Evolutionary conservation across 2,113 vertebrate genomes (phyloP), one percentile per base, ranked within the genome.

Genomic region (Bombycilla garrulus): DNA sequence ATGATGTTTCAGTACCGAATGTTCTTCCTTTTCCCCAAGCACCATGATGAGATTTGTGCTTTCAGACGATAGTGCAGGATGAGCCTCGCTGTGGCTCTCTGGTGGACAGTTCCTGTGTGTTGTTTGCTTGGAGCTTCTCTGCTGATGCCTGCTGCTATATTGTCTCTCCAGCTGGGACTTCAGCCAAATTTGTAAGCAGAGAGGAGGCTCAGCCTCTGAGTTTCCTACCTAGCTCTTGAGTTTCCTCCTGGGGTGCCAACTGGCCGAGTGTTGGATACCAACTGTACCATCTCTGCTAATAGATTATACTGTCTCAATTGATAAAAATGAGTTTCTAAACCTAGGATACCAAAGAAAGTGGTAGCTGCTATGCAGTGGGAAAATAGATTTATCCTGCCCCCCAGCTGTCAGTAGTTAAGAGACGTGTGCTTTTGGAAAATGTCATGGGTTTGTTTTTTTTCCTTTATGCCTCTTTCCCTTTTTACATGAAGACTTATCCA

Each of bases 51-150:
- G 48, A 19, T 92, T 50, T 79, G 23, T 84, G 53, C 33, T 92
- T 89, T 82, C 47, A 23, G 50, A 18, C 0, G 0, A 8, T 17
- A 83, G 42, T 0, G 0, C 8, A 22, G 61, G 16, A 48, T 47
- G 57, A 93, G 38, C 54, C 20, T 83, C 38, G 11, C 47, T 56
- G 9, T 40, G 50, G 47, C 36, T 92, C 73, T 78, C 64, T 82
- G 57, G 57, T 72, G 79, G 82, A 78, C 38, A 66, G 1, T 90
- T 72, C 25, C 40, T 24, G 22, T 51, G n/a, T 35, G 19, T 51
- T 51, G 35, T 81, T 81, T 74, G 47, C 40, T 61, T 90, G 64
- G 61, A 53, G 77, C 67, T 53, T 53, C 56, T 86, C 48, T 83
- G 64, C 48, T 83, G 90, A 26, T 88, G 67, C 60, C 56, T 86